These are phyloP conservation scores for Phalera bucephala DNA, from an alignment of 2,888 invertebrate species.

Conservation along the genomic window DNA sequence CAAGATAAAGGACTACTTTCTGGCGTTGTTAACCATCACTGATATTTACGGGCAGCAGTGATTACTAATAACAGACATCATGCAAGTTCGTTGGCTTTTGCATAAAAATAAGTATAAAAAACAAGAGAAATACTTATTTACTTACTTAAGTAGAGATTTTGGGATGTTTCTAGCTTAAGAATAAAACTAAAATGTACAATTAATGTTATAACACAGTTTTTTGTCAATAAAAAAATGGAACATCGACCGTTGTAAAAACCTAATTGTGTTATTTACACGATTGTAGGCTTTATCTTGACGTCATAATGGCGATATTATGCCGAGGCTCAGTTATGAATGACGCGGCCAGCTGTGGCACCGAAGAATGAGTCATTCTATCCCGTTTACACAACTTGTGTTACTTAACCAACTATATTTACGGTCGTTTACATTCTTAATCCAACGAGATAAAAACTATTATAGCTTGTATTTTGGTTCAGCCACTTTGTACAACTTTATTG, in stretches of 20 bases:
- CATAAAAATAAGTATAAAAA: no score
- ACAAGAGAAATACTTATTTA: no score
- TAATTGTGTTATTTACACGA: conserved; percentile 25
- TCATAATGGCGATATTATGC: conserved; percentile 39
- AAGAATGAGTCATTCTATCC: conserved; percentile 65
- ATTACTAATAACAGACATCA: no score
- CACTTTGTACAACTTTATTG: conserved; percentile 47
- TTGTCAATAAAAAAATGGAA: conserved; percentile 19
- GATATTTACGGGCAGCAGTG: no score
- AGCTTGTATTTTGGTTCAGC: conserved; percentile 5
- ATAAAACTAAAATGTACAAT: no score
- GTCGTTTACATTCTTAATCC: conserved; percentile 7
- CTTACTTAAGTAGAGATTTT: no score
- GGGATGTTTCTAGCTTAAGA: not conserved
- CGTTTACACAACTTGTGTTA: conserved; percentile 40
- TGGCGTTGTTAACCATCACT: no score
- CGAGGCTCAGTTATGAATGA: conserved; percentile 59
- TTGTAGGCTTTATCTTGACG: conserved; percentile 38
- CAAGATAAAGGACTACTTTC: no score
- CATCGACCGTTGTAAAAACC: conserved; percentile 21
- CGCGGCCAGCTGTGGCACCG: conserved; percentile 60
- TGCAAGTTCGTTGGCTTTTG: no score
- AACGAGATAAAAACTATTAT: conserved; percentile 14
- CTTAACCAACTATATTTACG: conserved; percentile 5
- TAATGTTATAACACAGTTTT: no score